phyloP scores from a whole-genome alignment of 2,113 vertebrate species.

The Cololabis saira region DNA sequence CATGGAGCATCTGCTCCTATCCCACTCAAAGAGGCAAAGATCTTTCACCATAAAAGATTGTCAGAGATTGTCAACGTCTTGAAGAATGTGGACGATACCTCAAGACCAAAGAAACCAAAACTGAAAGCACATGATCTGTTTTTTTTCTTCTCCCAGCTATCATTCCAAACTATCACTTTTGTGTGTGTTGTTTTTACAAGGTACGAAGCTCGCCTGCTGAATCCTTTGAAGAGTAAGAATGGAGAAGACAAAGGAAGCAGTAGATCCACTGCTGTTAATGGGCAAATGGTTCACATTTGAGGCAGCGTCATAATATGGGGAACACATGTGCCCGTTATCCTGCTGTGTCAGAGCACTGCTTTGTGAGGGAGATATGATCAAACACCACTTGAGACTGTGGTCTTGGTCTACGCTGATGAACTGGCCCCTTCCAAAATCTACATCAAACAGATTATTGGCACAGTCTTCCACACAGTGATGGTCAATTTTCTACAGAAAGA shows the following conservation, averaged over 20 bases:
- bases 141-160: slow-evolving; percentile 66
- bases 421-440: slow-evolving; percentile 22
- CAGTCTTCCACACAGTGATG: slow-evolving; percentile 1
- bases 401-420: slow-evolving; percentile 38
- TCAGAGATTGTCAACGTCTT: slow-evolving; percentile 79
- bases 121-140: slow-evolving; percentile 75
- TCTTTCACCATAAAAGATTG: slow-evolving; percentile 61
- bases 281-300: slow-evolving; percentile 79
- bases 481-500: not conserved
- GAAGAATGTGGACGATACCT: slow-evolving; percentile 77
- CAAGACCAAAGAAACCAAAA: slow-evolving; percentile 76
- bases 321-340: slow-evolving; percentile 77
- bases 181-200: slow-evolving; percentile 76
- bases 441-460: slow-evolving; percentile 14
- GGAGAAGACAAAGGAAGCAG: slow-evolving; percentile 69
- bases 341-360: slow-evolving; percentile 49
- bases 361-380: slow-evolving; percentile 61
- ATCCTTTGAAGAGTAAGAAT: slow-evolving; percentile 77
- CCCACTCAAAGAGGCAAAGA: slow-evolving; percentile 58
- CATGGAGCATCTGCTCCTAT: slow-evolving; percentile 63
- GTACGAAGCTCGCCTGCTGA: slow-evolving; percentile 49
- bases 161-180: slow-evolving; percentile 64
- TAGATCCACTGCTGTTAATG: slow-evolving; percentile 76
- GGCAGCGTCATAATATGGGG: slow-evolving; percentile 70
- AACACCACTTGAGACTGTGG: slow-evolving; percentile 54